Conservation (phyloP, 2,888 invertebrate genomes). For the Chaetoderma sp. region DNA sequence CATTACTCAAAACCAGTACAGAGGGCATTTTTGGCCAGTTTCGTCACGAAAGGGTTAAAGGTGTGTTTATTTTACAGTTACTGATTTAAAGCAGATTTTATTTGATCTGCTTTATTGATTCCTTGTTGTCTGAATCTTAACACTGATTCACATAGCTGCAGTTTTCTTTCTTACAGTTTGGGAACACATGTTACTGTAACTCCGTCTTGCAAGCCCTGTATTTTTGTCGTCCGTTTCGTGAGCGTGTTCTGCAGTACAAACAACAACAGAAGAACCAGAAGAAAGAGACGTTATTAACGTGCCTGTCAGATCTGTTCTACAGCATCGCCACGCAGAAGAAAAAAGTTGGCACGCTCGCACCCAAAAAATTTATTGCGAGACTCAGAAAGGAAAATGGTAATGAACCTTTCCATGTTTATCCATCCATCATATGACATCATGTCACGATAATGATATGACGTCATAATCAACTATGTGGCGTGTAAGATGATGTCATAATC, state of each 20-base stretch:
- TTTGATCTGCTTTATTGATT: not conserved
- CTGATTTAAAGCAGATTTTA: too few relatives aligned
- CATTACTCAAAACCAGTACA: too few relatives aligned
- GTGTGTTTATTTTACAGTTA: too few relatives aligned
- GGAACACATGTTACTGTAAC: constrained; percentile 99
- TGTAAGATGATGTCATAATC: too few relatives aligned
- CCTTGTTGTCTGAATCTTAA: not conserved
- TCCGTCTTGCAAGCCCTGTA: constrained; percentile 99
- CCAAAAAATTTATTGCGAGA: constrained; percentile 99
- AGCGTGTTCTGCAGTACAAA: constrained; percentile 98
- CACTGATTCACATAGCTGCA: not conserved
- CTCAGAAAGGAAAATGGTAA: constrained; percentile 97
- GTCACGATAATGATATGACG: too few relatives aligned
- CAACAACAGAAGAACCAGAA: constrained; percentile 70
- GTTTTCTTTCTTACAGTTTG: constrained; percentile 76
- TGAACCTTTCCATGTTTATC: too few relatives aligned
- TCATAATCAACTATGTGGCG: too few relatives aligned
- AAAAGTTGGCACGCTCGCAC: constrained; percentile 98
- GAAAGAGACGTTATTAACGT: constrained; percentile 97
- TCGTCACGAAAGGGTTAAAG: too few relatives aligned
- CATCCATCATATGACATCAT: too few relatives aligned
- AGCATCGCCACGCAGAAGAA: constrained; percentile 99
- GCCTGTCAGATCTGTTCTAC: constrained; percentile 98
- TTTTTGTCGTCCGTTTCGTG: constrained; percentile 99
- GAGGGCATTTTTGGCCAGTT: too few relatives aligned